Conservation (phyloP, 2,797 vertebrate genomes). For the Hippoglossus hippoglossus region DNA sequence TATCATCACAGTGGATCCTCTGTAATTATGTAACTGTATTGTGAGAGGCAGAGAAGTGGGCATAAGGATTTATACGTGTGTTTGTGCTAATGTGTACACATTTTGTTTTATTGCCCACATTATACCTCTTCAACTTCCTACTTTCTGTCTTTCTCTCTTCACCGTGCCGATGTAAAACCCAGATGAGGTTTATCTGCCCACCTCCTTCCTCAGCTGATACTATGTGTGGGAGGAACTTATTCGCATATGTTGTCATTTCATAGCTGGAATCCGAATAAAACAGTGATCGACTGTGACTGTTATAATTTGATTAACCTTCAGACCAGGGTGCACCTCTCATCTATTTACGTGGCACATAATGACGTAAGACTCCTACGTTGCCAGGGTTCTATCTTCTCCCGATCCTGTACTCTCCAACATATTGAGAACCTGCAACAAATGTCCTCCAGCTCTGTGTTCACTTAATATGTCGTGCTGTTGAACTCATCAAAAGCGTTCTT, state of each 20-base stretch:
- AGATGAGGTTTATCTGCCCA: constrained; percentile 23
- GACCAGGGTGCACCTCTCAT: neutral
- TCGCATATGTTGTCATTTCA: constrained; percentile 37
- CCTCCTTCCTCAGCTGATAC: constrained; percentile 8
- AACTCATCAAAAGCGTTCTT: no score
- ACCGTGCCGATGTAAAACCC: constrained; percentile 18
- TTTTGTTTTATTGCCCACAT: constrained; percentile 49
- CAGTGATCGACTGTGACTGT: neutral
- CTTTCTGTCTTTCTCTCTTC: constrained; percentile 31
- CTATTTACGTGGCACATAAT: neutral
- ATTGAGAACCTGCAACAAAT: no score
- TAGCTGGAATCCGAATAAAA: constrained; percentile 19
- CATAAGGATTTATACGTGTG: constrained; percentile 5
- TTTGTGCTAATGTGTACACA: constrained; percentile 31
- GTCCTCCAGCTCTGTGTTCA: no score
- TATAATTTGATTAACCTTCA: constrained; percentile 2
- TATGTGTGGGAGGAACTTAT: constrained; percentile 36
- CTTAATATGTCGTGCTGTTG: no score
- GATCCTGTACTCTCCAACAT: neutral
- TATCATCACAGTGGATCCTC: constrained; percentile 33
- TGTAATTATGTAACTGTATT: constrained; percentile 56
- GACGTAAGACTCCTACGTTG: neutral
- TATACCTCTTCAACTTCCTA: constrained; percentile 25
- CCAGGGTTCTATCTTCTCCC: neutral
- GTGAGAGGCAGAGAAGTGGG: constrained; percentile 32